Evolutionary conservation across 2,113 vertebrate species (phyloP), one percentile per base, ranked within the genome.

Genomic region (Papio anubis): DNA sequence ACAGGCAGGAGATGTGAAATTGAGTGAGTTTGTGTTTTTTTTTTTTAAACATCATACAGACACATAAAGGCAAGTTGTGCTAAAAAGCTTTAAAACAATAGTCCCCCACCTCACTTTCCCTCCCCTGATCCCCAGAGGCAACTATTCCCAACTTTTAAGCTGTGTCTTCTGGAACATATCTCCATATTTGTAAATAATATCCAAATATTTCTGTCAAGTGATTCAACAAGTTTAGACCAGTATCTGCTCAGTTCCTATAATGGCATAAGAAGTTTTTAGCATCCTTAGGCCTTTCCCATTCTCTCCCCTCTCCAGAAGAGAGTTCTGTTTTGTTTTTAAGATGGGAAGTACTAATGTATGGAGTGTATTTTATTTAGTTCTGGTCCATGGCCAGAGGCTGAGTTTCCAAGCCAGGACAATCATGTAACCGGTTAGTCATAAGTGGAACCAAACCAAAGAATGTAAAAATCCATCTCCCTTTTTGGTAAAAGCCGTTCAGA

Each of bases 141-240:
- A 38, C 70, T 35, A 43, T 82, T 91, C 94, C 95, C 45, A 92
- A 86, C 59, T 91, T 96, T 70, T 18, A 83, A 80, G 21, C 30
- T 66, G 17, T 88, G 72, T 90, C 57, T 96, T 90, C 66, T 94
- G 79, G 73, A 50, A 66, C 35, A n/a, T 82, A 82, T 3, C 3
- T 86, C 16, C 17, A 23, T 80, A 61, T 86, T 96, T 87, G 76
- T 57, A 94, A 92, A 57, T 96, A 68, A 84, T 83, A 92, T 43
- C 14, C 76, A 84, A 64, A 80, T 81, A 43, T n/a, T 91, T 50
- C 72, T 94, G 6, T 93, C 78, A 89, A 30, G 59, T 79, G n/a
- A 86, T 30, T 48, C 3, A 81, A n/a, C 21, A 79, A 21, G 82
- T 96, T 93, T 89, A 93, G 50, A 21, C n/a, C 27, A 84, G 0